Percentiles rank a stretch among this genome's conserved stretches.
Evolutionary conservation across 2,113 vertebrate genomes (phyloP).

Genomic region (Alouatta palliata): DNA sequence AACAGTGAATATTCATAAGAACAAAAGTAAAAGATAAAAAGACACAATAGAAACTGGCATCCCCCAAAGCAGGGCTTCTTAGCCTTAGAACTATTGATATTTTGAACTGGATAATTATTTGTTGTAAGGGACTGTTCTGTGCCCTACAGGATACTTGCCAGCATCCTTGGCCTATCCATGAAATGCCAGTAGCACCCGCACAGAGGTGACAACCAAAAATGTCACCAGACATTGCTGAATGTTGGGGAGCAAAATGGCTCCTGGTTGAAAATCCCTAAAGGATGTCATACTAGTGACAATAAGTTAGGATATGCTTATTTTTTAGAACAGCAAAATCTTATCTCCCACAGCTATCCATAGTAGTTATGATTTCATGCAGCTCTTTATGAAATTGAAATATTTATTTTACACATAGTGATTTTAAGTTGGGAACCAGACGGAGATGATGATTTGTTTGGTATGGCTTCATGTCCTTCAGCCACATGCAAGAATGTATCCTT

Average conservation of each 20-base stretch:
- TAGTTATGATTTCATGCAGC: not conserved
- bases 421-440: slow-evolving; percentile 24
- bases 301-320: not conserved
- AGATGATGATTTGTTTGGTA: not conserved
- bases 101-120: not conserved
- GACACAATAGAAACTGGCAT: not conserved
- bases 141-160: not conserved
- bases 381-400: not conserved
- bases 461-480: not conserved
- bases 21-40: not conserved
- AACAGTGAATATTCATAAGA: not conserved
- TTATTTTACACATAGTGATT: not conserved
- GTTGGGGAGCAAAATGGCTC: not conserved
- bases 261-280: not conserved
- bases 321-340: not conserved
- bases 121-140: not conserved
- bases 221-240: not conserved
- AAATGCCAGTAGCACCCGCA: not conserved
- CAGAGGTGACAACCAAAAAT: not conserved
- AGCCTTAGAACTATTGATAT: not conserved
- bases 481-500: not conserved
- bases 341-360: not conserved
- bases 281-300: not conserved
- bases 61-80: not conserved
- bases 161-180: not conserved